Conservation (phyloP, 2,113 vertebrate species). For the Scatophagus argus region DNA sequence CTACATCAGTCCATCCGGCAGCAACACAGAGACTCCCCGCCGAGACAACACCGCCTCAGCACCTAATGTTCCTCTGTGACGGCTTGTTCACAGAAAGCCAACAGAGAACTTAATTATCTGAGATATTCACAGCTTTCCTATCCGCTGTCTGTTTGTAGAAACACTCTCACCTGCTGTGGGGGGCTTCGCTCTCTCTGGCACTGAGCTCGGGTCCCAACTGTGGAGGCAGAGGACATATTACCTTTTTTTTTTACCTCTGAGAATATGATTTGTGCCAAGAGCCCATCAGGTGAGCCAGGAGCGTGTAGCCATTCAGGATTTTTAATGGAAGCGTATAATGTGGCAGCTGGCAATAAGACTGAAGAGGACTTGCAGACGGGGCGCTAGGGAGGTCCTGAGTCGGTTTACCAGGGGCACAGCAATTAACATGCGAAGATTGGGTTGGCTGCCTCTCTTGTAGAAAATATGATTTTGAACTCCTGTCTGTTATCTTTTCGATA, state of each 20-base stretch:
- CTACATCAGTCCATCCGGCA: slow-evolving; percentile 23
- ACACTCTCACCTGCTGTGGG: slow-evolving; percentile 3
- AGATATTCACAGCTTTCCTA: slow-evolving; percentile 24
- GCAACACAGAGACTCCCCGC: slow-evolving; percentile 25
- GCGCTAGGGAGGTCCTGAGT: slow-evolving; percentile 34
- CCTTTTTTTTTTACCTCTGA: not conserved
- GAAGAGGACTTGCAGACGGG: slow-evolving; percentile 25
- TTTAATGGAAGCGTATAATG: slow-evolving; percentile 57
- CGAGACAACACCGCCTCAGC: slow-evolving; percentile 35
- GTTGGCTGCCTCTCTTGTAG: slow-evolving; percentile 3
- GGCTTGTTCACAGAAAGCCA: slow-evolving; percentile 31
- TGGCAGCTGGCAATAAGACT: slow-evolving; percentile 26
- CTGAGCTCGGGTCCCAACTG: not conserved
- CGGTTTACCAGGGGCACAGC: slow-evolving; percentile 38
- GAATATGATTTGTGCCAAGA: slow-evolving; percentile 33
- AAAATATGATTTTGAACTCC: not conserved
- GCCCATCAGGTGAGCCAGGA: slow-evolving; percentile 44
- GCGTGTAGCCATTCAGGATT: slow-evolving; percentile 19
- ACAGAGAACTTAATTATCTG: slow-evolving; percentile 47
- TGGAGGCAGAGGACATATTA: not conserved
- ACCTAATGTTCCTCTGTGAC: slow-evolving; percentile 3
- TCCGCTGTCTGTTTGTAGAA: not conserved
- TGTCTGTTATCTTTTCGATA: not conserved
- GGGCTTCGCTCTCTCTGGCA: slow-evolving; percentile 13
- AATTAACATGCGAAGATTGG: slow-evolving; percentile 53